Evolutionary conservation across 2,888 invertebrate genomes (phyloP).

Genomic region (Andrena minutula): DNA sequence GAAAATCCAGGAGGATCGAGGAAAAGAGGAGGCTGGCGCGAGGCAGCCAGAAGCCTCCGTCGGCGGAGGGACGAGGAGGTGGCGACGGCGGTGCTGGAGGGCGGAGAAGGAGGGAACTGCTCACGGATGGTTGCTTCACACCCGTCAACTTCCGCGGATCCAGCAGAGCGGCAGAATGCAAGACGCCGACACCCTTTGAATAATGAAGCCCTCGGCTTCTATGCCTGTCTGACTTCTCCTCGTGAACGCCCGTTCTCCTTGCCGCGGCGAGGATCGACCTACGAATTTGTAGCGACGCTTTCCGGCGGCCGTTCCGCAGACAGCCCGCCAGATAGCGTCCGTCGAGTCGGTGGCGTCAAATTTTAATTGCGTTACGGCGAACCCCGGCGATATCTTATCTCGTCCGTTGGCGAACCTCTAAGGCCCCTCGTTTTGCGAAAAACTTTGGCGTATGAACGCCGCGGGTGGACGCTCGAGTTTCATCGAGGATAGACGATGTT

Average conservation of each 20-base stretch:
- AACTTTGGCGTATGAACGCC: background rate
- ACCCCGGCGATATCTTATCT: conserved; percentile 34
- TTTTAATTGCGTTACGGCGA: conserved; percentile 69
- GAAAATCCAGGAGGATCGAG: conserved; percentile 28
- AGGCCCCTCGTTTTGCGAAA: background rate
- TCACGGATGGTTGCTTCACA: conserved; percentile 77
- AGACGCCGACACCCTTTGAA: conserved; percentile 83
- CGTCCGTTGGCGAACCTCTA: conserved; percentile 7
- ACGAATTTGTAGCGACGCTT: conserved; percentile 75
- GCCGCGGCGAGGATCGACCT: conserved; percentile 63
- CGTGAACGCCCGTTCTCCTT: conserved; percentile 63
- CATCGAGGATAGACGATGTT: no score
- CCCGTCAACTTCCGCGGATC: conserved; percentile 80
- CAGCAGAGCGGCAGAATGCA: conserved; percentile 80
- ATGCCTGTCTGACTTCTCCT: conserved; percentile 77
- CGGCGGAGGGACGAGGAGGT: conserved; percentile 35
- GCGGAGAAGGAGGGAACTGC: conserved; percentile 49
- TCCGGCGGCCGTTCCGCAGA: conserved; percentile 44
- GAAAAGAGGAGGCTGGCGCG: conserved; percentile 43
- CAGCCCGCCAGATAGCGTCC: conserved; percentile 37
- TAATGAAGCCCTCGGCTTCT: conserved; percentile 82
- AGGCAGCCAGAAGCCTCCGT: conserved; percentile 45
- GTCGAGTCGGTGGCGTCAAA: conserved; percentile 61
- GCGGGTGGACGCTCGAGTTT: no score
- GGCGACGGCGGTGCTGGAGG: conserved; percentile 43